Evolutionary conservation across 1,140 invertebrate genomes (phyloP), one percentile per base, ranked within the genome.

Genomic region (Liolophura sinensis): DNA sequence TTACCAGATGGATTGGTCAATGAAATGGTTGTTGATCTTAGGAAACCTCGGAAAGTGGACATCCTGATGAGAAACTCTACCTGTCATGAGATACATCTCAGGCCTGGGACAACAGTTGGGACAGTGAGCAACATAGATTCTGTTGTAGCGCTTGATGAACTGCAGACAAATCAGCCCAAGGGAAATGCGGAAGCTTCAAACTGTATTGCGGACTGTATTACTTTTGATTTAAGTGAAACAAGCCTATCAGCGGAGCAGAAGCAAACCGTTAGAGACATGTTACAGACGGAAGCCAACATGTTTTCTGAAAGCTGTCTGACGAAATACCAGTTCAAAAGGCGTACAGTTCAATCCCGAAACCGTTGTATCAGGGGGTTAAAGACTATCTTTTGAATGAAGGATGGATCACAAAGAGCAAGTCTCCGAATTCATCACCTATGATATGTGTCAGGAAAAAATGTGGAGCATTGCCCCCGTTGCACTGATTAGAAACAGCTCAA

Each of bases 381-480:
- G 62, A 68, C 31, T 65, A 69, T 57, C 48, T 68, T 16, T 12
- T 69, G 1, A 20, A 51, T 20, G 58, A 59, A 27, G 64, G 51
- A 6, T 67, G 60, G 56, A 66, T 73, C 7, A 18, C 47, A 9
- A 57, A 55, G 31, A 68, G 62, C 11, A 27, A 14, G n/a, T 60
- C 49, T 15, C 9, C 52, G n/a, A 68, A 67, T 56, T 52, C 63
- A 11, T 59, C 56, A 6, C 68, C 65, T 1, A 54, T 75, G 0
- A 69, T 75, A n/a, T 59, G 73, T 40, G 71, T 68, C 20, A 27
- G 64, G 3, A 70, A 73, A 31, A 67, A 68, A 58, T 52, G 64
- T 64, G 20, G 31, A 5, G 56, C 12, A 4, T 50, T 73, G 14
- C 49, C 68, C 7, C 46, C 70, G 22, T 67, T 73, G 68, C 56